phyloP scores from a whole-genome alignment of 2,113 vertebrate genomes.

The Ophthalmolycus amberensis region DNA sequence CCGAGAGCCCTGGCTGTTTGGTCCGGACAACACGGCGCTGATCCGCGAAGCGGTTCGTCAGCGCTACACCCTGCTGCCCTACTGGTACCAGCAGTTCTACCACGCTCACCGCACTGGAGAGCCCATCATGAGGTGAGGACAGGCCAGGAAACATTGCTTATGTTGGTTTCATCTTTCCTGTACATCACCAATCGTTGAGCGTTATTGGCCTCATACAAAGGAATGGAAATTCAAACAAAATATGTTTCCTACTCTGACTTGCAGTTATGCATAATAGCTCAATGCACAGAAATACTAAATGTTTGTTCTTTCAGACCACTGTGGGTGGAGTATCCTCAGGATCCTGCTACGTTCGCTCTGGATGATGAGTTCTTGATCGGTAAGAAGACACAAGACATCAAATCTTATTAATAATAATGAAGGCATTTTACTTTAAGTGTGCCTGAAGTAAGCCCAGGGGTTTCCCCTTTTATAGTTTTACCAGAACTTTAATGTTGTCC shows the following conservation, averaged over 20 bases:
- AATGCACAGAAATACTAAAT: background rate
- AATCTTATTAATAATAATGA: background rate
- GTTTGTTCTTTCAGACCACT: slow-evolving; percentile 80
- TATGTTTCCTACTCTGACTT: background rate
- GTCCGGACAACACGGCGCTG: slow-evolving; percentile 84
- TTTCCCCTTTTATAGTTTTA: background rate
- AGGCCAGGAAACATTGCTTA: background rate
- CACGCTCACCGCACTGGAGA: slow-evolving; percentile 82
- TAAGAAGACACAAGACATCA: slow-evolving; percentile 78
- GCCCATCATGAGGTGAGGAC: slow-evolving; percentile 90
- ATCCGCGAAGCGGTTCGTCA: slow-evolving; percentile 87
- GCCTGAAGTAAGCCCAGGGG: background rate
- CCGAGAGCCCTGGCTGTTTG: slow-evolving; percentile 92
- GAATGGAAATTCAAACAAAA: background rate
- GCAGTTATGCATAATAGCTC: background rate
- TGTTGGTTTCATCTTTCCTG: background rate
- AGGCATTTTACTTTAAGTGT: background rate
- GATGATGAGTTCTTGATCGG: slow-evolving; percentile 92
- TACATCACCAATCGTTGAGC: background rate
- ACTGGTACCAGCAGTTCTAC: slow-evolving; percentile 93
- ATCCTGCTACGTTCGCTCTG: slow-evolving; percentile 85
- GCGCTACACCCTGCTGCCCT: slow-evolving; percentile 90
- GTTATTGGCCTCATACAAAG: too few species aligned
- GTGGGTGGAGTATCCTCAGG: slow-evolving; percentile 91
- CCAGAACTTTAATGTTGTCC: background rate